phyloP scores from a whole-genome alignment of 2,888 invertebrate species.

The Clistopyga incitator region DNA sequence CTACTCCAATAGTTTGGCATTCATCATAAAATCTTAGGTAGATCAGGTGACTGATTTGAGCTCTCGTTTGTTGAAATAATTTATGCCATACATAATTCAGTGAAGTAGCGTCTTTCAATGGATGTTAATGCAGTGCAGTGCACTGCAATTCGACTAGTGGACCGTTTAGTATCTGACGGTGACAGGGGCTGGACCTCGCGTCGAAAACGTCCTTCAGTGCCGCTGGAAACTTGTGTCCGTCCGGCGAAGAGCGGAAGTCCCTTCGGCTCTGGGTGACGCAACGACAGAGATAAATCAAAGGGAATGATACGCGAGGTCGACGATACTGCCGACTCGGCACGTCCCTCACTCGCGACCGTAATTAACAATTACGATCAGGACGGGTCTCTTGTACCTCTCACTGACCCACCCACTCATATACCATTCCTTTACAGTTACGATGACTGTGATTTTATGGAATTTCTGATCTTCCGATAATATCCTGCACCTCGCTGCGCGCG shows the following conservation, averaged over 20 bases:
- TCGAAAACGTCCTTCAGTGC: constrained; percentile 2
- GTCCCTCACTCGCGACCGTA: constrained; percentile 1
- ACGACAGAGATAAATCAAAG: constrained; percentile 42
- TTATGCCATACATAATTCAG: background rate
- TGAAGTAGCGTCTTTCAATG: background rate
- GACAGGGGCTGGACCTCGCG: background rate
- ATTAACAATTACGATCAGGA: constrained; percentile 37
- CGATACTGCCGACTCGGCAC: constrained; percentile 37
- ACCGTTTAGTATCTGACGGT: constrained; percentile 22
- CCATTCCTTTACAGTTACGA: background rate
- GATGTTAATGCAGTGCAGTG: background rate
- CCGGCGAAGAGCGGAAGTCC: background rate
- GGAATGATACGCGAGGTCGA: constrained; percentile 6
- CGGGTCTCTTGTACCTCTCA: background rate
- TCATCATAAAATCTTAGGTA: too few species aligned
- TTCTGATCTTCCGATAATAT: constrained; percentile 19
- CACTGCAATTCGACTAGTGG: constrained; percentile 14
- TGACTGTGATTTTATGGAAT: constrained; percentile 3
- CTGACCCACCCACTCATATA: constrained; percentile 14
- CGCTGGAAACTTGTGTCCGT: background rate
- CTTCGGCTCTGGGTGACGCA: background rate
- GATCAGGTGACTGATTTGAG: too few species aligned
- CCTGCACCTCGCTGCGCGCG: background rate
- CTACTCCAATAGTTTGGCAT: too few species aligned
- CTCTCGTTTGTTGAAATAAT: background rate